Base-by-base conservation (phyloP, 2,797 vertebrate species). In the Fistularia commersonii region DNA sequence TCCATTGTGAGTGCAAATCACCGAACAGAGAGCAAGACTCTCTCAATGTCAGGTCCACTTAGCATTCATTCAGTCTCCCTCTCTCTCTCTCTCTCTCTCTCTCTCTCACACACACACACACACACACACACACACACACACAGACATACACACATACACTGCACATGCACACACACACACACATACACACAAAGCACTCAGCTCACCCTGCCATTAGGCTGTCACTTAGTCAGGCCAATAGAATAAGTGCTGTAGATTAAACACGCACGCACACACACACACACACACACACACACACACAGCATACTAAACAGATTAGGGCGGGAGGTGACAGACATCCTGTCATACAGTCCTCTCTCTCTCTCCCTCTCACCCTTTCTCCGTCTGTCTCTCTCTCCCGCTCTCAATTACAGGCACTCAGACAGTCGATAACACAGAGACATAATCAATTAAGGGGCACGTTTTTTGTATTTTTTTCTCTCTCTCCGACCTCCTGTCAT, bases 221-320 rank as follows among this genome's bases (percentile, higher is more conserved):
- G 83, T 84, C 83, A 83, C 77, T 86, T 81, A 81, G 79, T 74
- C 77, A 59, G 74, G 81, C 85, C 87, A 88, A 82, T 74, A 80
- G 84, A 83, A 87, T 82, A 86, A 84, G 79, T 77, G 74, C 45
- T 11, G 60, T 67, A 77, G 81, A 88, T 87, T 85, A 87, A 68
- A 51, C 69, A 36, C 49, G 58, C 74, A 49, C 42, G 57, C 42
- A 52, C 42, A 51, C 15, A 62, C 49, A 57, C 54, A 37, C 46
- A 12, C 34, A 54, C 35, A 57, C 35, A 55, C 38, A 63, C 58
- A 58, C 70, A 72, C 41, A 45, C 15, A 45, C 12, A 41, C 65
- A 45, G 87, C 72, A 88, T 86, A 86, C 82, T 79, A 84, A 89
- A 66, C 72, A 80, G 75, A 67, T 47, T 2, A 12, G 71, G 65